Evolutionary conservation across 2,888 invertebrate genomes (phyloP).

Genomic region (Tenthredo notha): DNA sequence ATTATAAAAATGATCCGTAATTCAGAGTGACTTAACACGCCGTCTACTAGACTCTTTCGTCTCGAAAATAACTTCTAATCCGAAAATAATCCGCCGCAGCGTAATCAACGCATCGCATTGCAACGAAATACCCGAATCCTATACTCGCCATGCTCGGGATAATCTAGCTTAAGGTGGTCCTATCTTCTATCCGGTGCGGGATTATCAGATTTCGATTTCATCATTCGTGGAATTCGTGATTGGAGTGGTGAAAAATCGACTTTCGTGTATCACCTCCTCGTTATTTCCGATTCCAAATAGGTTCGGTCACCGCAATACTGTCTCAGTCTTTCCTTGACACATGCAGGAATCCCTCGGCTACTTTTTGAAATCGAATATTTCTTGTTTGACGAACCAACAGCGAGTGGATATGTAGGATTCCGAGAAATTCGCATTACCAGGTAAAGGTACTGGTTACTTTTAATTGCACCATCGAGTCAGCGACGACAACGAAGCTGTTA

Average conservation of each 20-base stretch:
- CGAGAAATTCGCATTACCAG: constrained; percentile 23
- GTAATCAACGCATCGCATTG: not conserved
- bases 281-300: not conserved
- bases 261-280: not conserved
- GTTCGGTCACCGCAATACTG: not conserved
- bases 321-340: not conserved
- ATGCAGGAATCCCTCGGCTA: not conserved
- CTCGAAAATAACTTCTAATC: constrained; percentile 44
- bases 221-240: not conserved
- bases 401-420: not conserved
- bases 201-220: not conserved
- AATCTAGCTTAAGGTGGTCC: not conserved
- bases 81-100: constrained; percentile 32
- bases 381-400: not conserved
- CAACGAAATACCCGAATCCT: not conserved
- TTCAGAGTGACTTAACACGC: constrained; percentile 16
- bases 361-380: constrained; percentile 5
- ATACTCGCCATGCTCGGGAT: not conserved
- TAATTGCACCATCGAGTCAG: constrained; percentile 35
- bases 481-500: constrained; percentile 39
- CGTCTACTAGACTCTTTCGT: not conserved
- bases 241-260: not conserved
- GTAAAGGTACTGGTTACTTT: constrained; percentile 39
- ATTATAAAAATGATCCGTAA: constrained; percentile 34
- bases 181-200: not conserved